Percentiles rank a stretch among this genome's conserved stretches.
phyloP scores from a whole-genome alignment of 1,140 invertebrate species.

The Trachelipus rathkii region DNA sequence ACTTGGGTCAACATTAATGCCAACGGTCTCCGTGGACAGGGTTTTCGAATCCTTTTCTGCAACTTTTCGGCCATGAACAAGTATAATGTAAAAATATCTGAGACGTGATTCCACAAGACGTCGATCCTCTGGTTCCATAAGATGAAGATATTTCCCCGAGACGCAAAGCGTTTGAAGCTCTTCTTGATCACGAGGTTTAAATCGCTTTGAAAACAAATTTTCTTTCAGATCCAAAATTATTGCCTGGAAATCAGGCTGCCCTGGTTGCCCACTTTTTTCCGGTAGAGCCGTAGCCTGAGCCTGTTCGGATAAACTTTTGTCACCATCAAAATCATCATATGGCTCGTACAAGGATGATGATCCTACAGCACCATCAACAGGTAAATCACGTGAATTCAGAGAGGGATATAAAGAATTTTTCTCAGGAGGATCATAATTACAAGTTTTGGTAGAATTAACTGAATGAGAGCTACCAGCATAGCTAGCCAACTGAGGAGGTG shows the following conservation, averaged over 20 bases:
- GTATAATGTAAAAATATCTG: background rate
- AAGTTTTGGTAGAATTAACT: background rate
- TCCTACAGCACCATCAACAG: too few relatives aligned
- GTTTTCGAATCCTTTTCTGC: background rate
- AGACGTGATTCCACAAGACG: background rate
- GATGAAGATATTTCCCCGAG: background rate
- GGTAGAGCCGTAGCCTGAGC: background rate
- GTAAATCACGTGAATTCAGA: too few relatives aligned
- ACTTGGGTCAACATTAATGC: background rate
- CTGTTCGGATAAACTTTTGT: background rate
- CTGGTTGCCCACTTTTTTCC: background rate
- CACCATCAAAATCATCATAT: background rate
- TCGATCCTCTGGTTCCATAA: background rate
- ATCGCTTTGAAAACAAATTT: background rate
- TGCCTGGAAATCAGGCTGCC: background rate
- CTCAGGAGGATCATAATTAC: too few relatives aligned
- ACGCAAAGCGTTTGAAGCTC: background rate
- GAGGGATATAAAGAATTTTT: too few relatives aligned
- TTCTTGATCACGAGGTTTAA: background rate
- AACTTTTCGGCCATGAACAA: background rate
- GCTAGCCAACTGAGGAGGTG: background rate
- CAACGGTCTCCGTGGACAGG: background rate
- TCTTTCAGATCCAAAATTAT: background rate
- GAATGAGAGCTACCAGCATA: background rate
- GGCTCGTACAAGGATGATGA: background rate